These are phyloP conservation scores for Eilema sororculum DNA, from an alignment of 2,888 invertebrate genomes.

Conservation along the genomic window DNA sequence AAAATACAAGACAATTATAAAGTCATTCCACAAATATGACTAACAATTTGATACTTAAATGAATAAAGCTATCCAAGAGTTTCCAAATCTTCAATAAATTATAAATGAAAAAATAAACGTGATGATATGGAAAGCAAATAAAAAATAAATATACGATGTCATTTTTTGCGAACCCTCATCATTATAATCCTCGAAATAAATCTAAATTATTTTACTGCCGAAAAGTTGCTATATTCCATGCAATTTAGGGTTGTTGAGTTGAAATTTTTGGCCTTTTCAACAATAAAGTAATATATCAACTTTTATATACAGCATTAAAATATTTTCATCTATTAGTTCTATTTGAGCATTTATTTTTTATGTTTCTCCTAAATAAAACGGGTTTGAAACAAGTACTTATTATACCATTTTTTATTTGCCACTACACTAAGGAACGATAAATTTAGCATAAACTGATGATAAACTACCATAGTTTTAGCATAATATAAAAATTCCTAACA, in stretches of 20 bases:
- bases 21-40: not conserved
- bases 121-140: slow-evolving; percentile 15
- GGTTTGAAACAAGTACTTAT: not conserved
- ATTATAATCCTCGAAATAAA: slow-evolving; percentile 30
- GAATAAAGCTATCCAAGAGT: not conserved
- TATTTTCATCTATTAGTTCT: not conserved
- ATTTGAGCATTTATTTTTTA: not conserved
- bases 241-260: slow-evolving; percentile 24
- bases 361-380: not conserved
- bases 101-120: not conserved
- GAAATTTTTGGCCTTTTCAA: not conserved
- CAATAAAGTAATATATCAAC: too few species aligned
- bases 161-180: slow-evolving; percentile 27
- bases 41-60: not conserved
- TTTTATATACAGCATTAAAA: not conserved
- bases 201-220: slow-evolving; percentile 25
- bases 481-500: not conserved
- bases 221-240: slow-evolving; percentile 14
- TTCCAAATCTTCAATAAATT: not conserved
- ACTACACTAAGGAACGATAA: not conserved
- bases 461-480: not conserved
- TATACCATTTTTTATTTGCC: not conserved
- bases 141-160: slow-evolving; percentile 16
- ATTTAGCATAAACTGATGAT: not conserved
- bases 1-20: not conserved